Evolutionary conservation across 2,797 vertebrate genomes (phyloP), one percentile per base, ranked within the genome.

Genomic region (Astyanax mexicanus): DNA sequence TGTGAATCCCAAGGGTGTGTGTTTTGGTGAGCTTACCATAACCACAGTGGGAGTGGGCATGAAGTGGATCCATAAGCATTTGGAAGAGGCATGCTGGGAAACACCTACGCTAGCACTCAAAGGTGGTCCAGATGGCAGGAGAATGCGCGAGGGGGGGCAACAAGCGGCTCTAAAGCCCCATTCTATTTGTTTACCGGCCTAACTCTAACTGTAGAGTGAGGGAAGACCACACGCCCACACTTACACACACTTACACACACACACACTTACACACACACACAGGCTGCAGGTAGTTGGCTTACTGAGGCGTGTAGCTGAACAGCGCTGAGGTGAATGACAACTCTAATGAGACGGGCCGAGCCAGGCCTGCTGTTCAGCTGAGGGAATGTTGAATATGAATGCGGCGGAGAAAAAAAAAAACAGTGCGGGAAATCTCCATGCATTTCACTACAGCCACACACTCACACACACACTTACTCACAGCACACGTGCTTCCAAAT

Each of bases 321-420:
- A 55, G 38, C 5, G 25, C 25, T 40, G 19, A 52, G 25, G 68
- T 70, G 58, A 73, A 45, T 78, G 44, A 74, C 47, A 71, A 69
- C 69, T 84, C 70, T 90, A 90, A 90, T 87, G 88, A 90, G 85
- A 82, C 78, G 27, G 82, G 49, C 29, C 61, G 65, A 49, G 72
- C 37, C 37, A 52, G 37, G 38, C 35, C 11, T 73, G 51, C 55
- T 67, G 54, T 29, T 40, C 57, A 0, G 23, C 57, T 23, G 29
- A 71, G 49, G 15, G 11, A 52, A 42, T 29, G 9, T 55, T 32
- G 27, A 65, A 77, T 57, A 77, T n/a, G 21, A 44, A 88, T 21
- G 64, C 75, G 62, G 83, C 37, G 69, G 76, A 61, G 81, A 66
- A 74, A 49, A 69, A 76, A 61, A 81, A 66, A 74, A 49, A 79